Evolutionary conservation across 2,797 vertebrate species (phyloP).

Genomic region (Xenopus petersii): DNA sequence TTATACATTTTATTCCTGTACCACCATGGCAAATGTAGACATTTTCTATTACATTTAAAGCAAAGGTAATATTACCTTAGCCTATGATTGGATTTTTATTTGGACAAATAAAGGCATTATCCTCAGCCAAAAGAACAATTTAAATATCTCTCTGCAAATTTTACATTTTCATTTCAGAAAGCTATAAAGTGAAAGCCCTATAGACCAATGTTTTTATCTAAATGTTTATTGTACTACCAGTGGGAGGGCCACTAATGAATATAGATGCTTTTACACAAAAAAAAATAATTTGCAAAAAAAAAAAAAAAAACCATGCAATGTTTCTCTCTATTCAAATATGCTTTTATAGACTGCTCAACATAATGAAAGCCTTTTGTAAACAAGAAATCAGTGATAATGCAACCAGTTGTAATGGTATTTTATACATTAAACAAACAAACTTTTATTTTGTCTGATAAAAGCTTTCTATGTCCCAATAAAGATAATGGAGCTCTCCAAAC

Average conservation of each 20-base stretch:
- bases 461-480: background rate
- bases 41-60: conserved; percentile 31
- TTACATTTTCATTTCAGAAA: conserved; percentile 25
- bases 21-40: background rate
- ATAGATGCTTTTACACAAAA: conserved; percentile 9
- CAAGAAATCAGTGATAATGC: conserved; percentile 13
- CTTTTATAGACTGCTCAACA: background rate
- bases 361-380: background rate
- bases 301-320: conserved; percentile 11
- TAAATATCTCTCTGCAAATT: conserved; percentile 5
- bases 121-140: conserved; percentile 2
- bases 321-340: background rate
- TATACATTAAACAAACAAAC: background rate
- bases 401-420: conserved; percentile 16
- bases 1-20: background rate
- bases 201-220: background rate
- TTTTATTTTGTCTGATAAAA: background rate
- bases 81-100: conserved; percentile 21
- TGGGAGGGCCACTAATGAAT: background rate
- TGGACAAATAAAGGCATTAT: conserved; percentile 17
- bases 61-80: conserved; percentile 9
- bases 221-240: background rate
- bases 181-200: background rate
- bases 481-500: background rate
- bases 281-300: conserved; percentile 20